Evolutionary conservation across 2,888 invertebrate genomes (phyloP).

Genomic region (Pegoplata infirma): DNA sequence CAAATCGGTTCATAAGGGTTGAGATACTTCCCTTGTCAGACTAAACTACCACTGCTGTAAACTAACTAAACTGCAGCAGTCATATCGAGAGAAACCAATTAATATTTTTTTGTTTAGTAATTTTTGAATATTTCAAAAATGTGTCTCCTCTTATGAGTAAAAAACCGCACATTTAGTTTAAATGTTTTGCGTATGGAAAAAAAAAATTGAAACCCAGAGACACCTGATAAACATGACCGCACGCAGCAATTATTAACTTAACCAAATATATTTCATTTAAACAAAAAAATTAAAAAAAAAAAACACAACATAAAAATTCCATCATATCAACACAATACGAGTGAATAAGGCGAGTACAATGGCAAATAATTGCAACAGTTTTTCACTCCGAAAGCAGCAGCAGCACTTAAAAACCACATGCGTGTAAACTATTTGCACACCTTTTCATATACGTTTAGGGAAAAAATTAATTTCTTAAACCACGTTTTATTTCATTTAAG

Average conservation of each 20-base stretch:
- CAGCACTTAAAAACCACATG: slow-evolving; percentile 43
- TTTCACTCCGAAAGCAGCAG: slow-evolving; percentile 26
- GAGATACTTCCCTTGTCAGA: too few relatives aligned
- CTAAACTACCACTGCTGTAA: too few relatives aligned
- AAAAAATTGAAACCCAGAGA: too few relatives aligned
- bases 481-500: too few relatives aligned
- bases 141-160: slow-evolving; percentile 20
- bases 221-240: slow-evolving; percentile 67
- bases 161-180: slow-evolving; percentile 41
- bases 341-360: slow-evolving; percentile 25
- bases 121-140: slow-evolving; percentile 33
- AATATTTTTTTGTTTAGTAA: not conserved
- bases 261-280: slow-evolving; percentile 39
- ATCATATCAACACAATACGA: slow-evolving; percentile 42
- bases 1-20: too few relatives aligned
- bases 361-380: slow-evolving; percentile 50
- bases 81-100: slow-evolving; percentile 11
- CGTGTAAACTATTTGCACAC: slow-evolving; percentile 57
- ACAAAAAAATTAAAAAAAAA: not conserved
- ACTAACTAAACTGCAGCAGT: not conserved
- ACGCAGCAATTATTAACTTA: slow-evolving; percentile 66
- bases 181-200: slow-evolving; percentile 21
- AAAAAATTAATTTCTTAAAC: too few relatives aligned
- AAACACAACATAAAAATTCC: slow-evolving; percentile 43
- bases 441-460: slow-evolving; percentile 29